A percentile compares a stretch with the other conserved stretches of the same genome.
Conservation (phyloP, 2,113 vertebrate genomes). For the Amia ocellicauda region DNA sequence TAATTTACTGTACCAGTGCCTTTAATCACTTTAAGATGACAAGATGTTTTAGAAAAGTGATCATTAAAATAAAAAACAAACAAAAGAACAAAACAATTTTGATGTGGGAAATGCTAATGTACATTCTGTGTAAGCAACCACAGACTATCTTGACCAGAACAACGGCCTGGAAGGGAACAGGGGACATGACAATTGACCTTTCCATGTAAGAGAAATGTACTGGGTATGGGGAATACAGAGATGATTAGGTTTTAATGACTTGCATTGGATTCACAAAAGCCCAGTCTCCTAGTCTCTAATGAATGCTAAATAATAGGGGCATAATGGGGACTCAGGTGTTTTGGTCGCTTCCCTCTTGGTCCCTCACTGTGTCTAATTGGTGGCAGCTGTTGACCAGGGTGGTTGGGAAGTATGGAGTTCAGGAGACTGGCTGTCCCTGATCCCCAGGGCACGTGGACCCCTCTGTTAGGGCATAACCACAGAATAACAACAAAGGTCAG, state of each 20-base stretch:
- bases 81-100: too few species aligned
- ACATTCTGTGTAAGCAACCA: not conserved
- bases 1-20: too few species aligned
- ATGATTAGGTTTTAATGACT: constrained; percentile 28
- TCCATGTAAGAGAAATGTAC: constrained; percentile 16
- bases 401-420: not conserved
- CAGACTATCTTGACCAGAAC: not conserved
- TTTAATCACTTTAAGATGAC: too few species aligned
- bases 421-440: not conserved
- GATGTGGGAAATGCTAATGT: not conserved
- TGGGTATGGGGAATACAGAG: not conserved
- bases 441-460: not conserved
- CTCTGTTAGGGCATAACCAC: not conserved
- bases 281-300: not conserved
- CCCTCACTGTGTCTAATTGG: constrained; percentile 24
- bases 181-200: constrained; percentile 5
- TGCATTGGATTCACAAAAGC: constrained; percentile 2
- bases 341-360: constrained; percentile 18
- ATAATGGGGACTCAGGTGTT: constrained; percentile 20
- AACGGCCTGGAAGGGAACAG: not conserved
- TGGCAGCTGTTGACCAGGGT: constrained; percentile 17
- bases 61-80: too few species aligned
- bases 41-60: too few species aligned
- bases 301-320: not conserved
- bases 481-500: not conserved